phyloP scores from a whole-genome alignment of 35 echinoderm and acorn worm genomes.

The Acanthaster planci region DNA sequence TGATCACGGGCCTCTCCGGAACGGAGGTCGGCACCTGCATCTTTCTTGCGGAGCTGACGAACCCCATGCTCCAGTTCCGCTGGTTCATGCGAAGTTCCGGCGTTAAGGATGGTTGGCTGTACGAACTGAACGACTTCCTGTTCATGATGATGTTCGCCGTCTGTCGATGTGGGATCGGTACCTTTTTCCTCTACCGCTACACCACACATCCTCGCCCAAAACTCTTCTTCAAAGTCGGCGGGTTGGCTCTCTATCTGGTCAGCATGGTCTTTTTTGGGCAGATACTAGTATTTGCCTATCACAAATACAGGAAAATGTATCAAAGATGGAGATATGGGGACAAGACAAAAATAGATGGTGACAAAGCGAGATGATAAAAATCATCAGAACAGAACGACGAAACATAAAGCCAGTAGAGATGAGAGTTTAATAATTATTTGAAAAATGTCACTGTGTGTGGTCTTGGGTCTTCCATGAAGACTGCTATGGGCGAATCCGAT shows the following conservation, averaged over 20 bases:
- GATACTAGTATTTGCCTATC: constrained; percentile 57
- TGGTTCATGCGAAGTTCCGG: constrained; percentile 83
- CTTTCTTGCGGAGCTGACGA: constrained; percentile 79
- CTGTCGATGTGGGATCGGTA: constrained; percentile 64
- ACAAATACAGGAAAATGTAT: constrained; percentile 50
- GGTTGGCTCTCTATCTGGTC: constrained; percentile 69
- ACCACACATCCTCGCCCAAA: constrained; percentile 58
- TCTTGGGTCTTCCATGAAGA: no score
- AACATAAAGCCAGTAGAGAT: no score
- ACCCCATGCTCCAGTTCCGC: constrained; percentile 82
- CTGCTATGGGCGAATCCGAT: no score
- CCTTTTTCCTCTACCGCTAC: constrained; percentile 66
- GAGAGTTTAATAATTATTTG: no score
- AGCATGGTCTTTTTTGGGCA: constrained; percentile 67
- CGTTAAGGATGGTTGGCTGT: constrained; percentile 48
- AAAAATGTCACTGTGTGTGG: no score
- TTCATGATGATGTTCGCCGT: constrained; percentile 79
- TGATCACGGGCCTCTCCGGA: constrained; percentile 52
- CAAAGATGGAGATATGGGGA: no score
- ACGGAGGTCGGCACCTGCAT: constrained; percentile 88
- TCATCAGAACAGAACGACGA: no score
- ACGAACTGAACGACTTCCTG: constrained; percentile 86
- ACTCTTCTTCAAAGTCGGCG: constrained; percentile 66
- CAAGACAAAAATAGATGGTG: no score
- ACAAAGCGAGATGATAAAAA: no score